A percentile compares a stretch with the other conserved stretches of the same genome.
These are phyloP conservation scores for Sialia sialis DNA, from an alignment of 2,113 vertebrate species.

Conservation along the genomic window DNA sequence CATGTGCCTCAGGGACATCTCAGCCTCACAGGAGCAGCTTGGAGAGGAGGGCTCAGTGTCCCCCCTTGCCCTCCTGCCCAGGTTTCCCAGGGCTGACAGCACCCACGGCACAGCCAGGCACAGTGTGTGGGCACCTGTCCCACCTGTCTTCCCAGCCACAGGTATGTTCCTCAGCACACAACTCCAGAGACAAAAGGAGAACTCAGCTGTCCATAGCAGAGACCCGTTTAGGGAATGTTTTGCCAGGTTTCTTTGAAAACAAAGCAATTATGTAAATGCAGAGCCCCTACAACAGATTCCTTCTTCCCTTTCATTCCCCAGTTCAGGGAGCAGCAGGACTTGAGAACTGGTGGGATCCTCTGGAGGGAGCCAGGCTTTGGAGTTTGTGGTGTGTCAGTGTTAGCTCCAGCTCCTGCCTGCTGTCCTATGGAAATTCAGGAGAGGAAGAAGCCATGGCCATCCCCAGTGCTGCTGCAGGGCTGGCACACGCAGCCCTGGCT, in stretches of 20 bases:
- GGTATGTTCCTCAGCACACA: not conserved
- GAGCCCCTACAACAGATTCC: not conserved
- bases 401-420: not conserved
- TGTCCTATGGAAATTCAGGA: not conserved
- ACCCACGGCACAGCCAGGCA: rapidly evolving
- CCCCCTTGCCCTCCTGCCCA: too few relatives aligned
- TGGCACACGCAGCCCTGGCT: not conserved
- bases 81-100: not conserved
- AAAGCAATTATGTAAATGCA: not conserved
- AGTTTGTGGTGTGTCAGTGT: not conserved
- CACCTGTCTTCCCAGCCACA: not conserved
- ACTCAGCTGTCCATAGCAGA: not conserved
- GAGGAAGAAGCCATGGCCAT: not conserved
- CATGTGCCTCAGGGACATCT: not conserved
- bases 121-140: rapidly evolving
- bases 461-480: rapidly evolving
- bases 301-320: not conserved
- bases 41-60: not conserved
- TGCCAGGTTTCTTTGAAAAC: not conserved
- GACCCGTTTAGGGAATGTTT: not conserved
- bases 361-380: not conserved
- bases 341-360: not conserved
- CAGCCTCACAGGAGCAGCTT: rapidly evolving
- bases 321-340: not conserved
- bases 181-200: not conserved